Evolutionary conservation across 1,140 invertebrate genomes (phyloP), one percentile per base, ranked within the genome.

Genomic region (Caerostris darwini): DNA sequence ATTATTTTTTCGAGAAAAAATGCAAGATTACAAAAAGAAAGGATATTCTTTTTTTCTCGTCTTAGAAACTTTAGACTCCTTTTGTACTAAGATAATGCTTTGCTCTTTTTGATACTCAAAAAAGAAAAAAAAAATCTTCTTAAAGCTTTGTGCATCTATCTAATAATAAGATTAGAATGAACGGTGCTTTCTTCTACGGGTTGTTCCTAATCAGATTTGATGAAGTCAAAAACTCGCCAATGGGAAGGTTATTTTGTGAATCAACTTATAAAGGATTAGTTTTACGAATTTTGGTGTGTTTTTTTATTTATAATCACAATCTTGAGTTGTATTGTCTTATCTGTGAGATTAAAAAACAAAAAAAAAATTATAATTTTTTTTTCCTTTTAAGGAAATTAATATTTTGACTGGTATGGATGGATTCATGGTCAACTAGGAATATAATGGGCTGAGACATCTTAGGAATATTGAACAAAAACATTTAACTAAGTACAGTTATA

Each of bases 101-200:
- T 77, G 34, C 50, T 77, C 71, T 77, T 77, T 77, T 77, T 77
- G 71, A 50, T 77, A 77, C 71, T 77, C 5, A 8, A 77, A 77
- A 77, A 8, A 77, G 8, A 53, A 77, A 77, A 77, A 71, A 71
- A 14, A 50, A 12, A 5, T 12, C 50, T 77, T 34, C 14, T 12
- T 8, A 77, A 77, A 12, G 71, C 71, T 77, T 77, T 77, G 71
- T 77, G 71, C 71, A 77, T 77, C 8, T 34, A 34, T 34, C 34
- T 77, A 77, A 77, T 77, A 77, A 77, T 77, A 77, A 77, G 71
- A 77, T 77, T 77, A 77, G 71, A 53, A 50, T 77, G 71, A 77
- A 34, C 34, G 71, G 71, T 77, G 50, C 50, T 77, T 53, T 77
- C 71, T 77, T 77, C 71, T 34, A 77, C 50, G 71, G 34, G 34